phyloP scores from a whole-genome alignment of 2,113 vertebrate species.

The Nanorana parkeri region DNA sequence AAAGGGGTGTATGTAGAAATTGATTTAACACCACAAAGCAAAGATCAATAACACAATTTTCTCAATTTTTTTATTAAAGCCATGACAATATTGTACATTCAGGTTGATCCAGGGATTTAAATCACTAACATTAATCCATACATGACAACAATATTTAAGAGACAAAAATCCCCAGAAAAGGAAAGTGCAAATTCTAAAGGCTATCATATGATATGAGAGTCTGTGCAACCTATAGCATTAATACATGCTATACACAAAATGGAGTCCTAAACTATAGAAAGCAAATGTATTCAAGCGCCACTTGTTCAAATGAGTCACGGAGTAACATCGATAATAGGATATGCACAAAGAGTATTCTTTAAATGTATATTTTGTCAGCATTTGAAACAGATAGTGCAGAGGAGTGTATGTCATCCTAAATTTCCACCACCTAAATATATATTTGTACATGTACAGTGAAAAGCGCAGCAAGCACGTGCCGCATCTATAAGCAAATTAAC shows the following conservation, averaged over 20 bases:
- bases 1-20: no score
- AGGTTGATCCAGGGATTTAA: conserved; percentile 21
- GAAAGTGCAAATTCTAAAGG: conserved; percentile 48
- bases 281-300: background rate
- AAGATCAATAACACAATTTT: background rate
- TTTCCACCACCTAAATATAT: background rate
- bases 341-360: background rate
- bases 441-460: background rate
- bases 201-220: background rate
- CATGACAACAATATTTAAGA: conserved; percentile 39
- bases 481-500: background rate
- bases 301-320: background rate
- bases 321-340: background rate
- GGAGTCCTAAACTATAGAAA: conserved; percentile 6
- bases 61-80: conserved; percentile 39
- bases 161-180: conserved; percentile 23
- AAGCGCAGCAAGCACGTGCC: no score
- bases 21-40: background rate
- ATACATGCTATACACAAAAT: background rate
- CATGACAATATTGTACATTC: conserved; percentile 33
- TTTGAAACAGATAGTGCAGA: background rate
- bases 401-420: background rate
- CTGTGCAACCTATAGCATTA: conserved; percentile 34
- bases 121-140: conserved; percentile 8
- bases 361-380: background rate